Evolutionary conservation across 2,113 vertebrate genomes (phyloP), one percentile per base, ranked within the genome.

Genomic region (Hirundichthys speculiger): DNA sequence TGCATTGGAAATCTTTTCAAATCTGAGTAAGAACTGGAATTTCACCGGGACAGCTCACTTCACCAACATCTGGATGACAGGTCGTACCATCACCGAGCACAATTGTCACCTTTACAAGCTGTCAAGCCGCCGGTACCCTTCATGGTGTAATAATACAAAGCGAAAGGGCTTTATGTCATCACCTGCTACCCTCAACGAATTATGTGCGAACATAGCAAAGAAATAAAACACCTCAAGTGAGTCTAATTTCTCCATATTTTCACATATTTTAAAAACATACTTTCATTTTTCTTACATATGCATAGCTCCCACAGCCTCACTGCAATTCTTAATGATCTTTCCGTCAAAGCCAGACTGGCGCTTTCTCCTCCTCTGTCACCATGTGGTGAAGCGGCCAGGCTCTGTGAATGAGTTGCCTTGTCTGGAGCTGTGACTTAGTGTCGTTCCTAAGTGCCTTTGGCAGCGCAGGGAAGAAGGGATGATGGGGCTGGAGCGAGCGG

Each of bases 351-450:
- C 43, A n/a, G 46, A 68, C 30, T 58, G 40, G 40, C 18, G 45
- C 53, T 60, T 68, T 51, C 34, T 25, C 19, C 66, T 3, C 41
- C 18, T 34, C 68, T 65, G 59, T 50, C 57, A 70, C 75, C 59
- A 92, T 62, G 81, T n/a, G 49, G 70, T 64, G 78, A 89, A 81
- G 77, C 84, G 61, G 88, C 75, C 84, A 82, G 86, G 75, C 58
- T 66, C 76, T 80, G 77, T 75, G 52, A 87, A 80, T 49, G 73
- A 90, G 85, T 82, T 88, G 86, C 82, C 90, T 87, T 91, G 91
- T 92, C 93, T 92, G 79, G 49, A 73, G 74, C 64, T 56, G 79
- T 88, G 87, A 88, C 91, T 92, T 90, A 90, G 89, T 91, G 86
- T 88, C 90, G 86, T 91, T 86, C 89, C 85, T 82, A 77, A 73